phyloP scores from a whole-genome alignment of 2,113 vertebrate genomes.

The Hippoglossus stenolepis region DNA sequence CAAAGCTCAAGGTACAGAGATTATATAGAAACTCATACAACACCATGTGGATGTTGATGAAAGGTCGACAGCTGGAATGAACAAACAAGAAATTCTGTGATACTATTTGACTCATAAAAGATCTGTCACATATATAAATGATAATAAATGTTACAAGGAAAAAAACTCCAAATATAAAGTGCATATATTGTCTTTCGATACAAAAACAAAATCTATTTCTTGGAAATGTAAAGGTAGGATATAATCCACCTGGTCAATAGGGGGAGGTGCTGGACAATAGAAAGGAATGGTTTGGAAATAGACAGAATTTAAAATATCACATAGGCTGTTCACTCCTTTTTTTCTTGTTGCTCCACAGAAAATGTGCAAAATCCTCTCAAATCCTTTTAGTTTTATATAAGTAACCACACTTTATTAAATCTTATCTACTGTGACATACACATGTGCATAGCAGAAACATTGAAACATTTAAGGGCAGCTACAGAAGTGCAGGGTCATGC shows the following conservation, averaged over 20 bases:
- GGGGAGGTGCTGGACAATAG: background rate
- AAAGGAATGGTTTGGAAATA: background rate
- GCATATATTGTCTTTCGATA: too few relatives aligned
- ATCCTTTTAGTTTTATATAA: background rate
- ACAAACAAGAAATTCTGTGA: background rate
- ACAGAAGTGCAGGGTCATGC: background rate
- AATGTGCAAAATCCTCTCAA: background rate
- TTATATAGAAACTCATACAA: slow-evolving; percentile 1
- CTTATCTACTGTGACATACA: background rate
- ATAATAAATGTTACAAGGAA: too few relatives aligned
- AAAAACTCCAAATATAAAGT: too few relatives aligned
- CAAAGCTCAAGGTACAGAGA: background rate
- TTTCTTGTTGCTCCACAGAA: background rate
- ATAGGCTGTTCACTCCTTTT: background rate
- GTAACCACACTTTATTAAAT: background rate
- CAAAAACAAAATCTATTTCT: background rate
- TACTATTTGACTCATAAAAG: background rate
- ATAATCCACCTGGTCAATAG: slow-evolving; percentile 17
- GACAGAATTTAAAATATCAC: too few relatives aligned
- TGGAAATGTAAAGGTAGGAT: background rate
- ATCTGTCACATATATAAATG: background rate
- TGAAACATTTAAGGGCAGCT: too few relatives aligned
- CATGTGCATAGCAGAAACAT: background rate
- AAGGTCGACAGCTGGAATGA: background rate
- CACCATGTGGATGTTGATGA: background rate